These are phyloP conservation scores for Caenorhabditis drosophilae DNA, from an alignment of 2,888 invertebrate species.

Conservation along the genomic window DNA sequence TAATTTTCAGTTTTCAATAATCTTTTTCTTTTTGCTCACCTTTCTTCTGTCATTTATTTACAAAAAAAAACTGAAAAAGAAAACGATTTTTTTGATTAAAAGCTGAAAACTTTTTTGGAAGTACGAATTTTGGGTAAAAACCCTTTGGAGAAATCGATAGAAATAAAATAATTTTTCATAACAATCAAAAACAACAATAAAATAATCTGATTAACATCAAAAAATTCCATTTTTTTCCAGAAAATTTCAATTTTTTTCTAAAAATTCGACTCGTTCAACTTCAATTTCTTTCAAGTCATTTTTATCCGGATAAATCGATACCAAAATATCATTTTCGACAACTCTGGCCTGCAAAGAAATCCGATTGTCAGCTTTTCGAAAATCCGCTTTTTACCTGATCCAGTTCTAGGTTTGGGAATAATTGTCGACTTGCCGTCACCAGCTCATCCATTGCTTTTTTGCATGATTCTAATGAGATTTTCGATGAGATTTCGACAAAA, in stretches of 20 bases:
- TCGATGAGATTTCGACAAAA: conserved; percentile 49
- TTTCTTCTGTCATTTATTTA: too few species aligned
- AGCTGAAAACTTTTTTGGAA: too few species aligned
- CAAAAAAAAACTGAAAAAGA: too few species aligned
- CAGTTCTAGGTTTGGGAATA: conserved; percentile 70
- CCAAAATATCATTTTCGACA: conserved; percentile 76
- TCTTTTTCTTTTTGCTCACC: too few species aligned
- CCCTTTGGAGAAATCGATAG: too few species aligned
- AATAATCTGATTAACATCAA: conserved; percentile 2
- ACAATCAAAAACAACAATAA: conserved; percentile 1
- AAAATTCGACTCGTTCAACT: conserved; percentile 8
- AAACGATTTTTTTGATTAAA: too few species aligned
- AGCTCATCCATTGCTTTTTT: conserved; percentile 48
- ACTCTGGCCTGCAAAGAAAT: conserved; percentile 34
- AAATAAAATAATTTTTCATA: neutral
- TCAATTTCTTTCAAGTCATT: conserved; percentile 74
- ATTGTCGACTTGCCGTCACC: conserved; percentile 23
- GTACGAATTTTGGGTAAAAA: too few species aligned
- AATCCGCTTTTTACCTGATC: conserved; percentile 76
- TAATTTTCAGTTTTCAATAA: neutral
- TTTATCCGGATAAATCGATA: conserved; percentile 81
- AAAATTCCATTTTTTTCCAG: too few species aligned
- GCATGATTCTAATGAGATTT: conserved; percentile 43
- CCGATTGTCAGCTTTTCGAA: neutral
- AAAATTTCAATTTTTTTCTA: neutral